Conservation (phyloP, 2,113 vertebrate genomes). For the Piaya cayana region DNA sequence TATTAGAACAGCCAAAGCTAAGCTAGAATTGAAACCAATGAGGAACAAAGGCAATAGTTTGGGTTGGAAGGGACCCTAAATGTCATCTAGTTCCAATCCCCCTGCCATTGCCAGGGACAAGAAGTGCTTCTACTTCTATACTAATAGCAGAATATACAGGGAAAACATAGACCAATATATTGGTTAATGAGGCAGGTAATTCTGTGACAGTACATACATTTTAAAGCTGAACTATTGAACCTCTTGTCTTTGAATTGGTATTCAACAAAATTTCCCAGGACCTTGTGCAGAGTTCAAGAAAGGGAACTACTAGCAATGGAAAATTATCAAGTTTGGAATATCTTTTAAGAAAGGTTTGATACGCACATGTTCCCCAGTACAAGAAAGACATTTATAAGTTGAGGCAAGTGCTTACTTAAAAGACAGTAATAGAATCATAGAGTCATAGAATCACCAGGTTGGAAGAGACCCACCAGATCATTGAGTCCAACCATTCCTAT, state of each 20-base stretch:
- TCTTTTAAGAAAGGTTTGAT: neutral
- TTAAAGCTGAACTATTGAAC: neutral
- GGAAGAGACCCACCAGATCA: too few species aligned
- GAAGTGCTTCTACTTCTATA: neutral
- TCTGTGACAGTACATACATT: neutral
- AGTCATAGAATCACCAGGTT: too few species aligned
- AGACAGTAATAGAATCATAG: too few species aligned
- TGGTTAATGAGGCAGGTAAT: neutral
- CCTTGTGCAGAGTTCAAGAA: neutral
- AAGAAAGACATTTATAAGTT: neutral
- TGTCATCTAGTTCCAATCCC: too few species aligned
- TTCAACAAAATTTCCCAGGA: neutral
- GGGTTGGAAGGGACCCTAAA: too few species aligned
- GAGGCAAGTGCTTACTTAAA: neutral
- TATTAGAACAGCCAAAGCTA: neutral
- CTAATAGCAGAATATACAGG: neutral
- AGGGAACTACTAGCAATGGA: neutral
- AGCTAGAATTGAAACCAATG: neutral
- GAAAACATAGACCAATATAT: neutral
- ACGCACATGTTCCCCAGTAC: accelerated
- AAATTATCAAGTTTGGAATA: neutral
- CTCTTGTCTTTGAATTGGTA: neutral
- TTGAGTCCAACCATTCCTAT: too few species aligned
- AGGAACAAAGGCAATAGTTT: neutral
- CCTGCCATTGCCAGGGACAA: too few species aligned